Evolutionary conservation across 2,888 invertebrate genomes (phyloP), one percentile per base, ranked within the genome.

Genomic region (Epirrita christyi): DNA sequence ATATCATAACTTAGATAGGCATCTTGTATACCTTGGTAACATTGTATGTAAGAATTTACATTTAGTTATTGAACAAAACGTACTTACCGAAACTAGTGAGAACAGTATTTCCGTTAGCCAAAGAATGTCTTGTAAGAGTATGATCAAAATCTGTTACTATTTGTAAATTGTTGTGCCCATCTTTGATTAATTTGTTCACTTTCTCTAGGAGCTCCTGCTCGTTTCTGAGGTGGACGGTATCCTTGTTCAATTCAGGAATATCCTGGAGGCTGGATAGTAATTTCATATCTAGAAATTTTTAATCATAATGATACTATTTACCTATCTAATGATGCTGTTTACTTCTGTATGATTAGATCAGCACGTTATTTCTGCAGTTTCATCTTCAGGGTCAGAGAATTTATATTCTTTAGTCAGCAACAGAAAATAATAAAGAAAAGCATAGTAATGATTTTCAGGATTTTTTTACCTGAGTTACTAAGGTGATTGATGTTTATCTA

Each of bases 101-200:
- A 28, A 96, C 96, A 29, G 86, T 82, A 64, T 91, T 92, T 0
- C 97, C 97, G 84, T 94, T 92, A 61, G 95, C 93, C 66, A 96
- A 92, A 52, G 94, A 94, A 70, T 96, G 96, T 71, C 96, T 96
- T 0, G 98, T 97, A 45, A 98, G 88, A 0, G 98, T 98, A 71
- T 95, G 94, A 82, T 98, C 98, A 81, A 98, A 98, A 83, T 98
- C 98, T 0, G 97, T 96, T 0, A 98, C 96, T 29, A 98, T 92
- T 93, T 98, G 94, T 59, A 97, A 84, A 63, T 94, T 94, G n/a
- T 90, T 86, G 21, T 92, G 78, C 0, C 92, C 92, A 67, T 81
- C 89, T 41, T 76, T 62, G 28, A 90, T 83, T 14, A 92, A 73
- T 67, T 80, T 86, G 70, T 91, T 91, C 55, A 92, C 68, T 74